Conservation (phyloP, 2,888 invertebrate species). For the Marasmarcha lunaedactyla region DNA sequence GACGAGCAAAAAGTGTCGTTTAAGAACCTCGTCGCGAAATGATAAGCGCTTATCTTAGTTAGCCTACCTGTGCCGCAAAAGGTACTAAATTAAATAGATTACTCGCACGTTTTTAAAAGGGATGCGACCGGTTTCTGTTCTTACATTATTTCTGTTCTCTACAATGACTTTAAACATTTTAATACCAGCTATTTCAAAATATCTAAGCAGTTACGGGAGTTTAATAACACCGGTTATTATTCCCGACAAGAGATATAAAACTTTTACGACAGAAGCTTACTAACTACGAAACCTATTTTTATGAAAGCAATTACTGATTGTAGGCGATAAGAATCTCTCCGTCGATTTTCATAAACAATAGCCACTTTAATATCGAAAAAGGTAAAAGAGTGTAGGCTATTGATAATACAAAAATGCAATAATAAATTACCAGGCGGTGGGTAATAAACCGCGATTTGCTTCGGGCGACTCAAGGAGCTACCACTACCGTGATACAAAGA, state of each 20-base stretch:
- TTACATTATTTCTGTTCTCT: conserved; percentile 20
- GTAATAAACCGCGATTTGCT: conserved; percentile 68
- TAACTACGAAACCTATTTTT: conserved; percentile 1
- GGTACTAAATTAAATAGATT: conserved; percentile 39
- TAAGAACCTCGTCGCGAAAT: conserved; percentile 29
- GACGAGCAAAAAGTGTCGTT: conserved; percentile 27
- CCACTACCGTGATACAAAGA: conserved; percentile 49
- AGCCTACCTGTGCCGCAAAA: conserved; percentile 23
- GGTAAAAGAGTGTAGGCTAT: conserved; percentile 55
- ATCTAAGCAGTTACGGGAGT: conserved; percentile 7
- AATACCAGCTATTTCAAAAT: conserved; percentile 12
- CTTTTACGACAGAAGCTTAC: conserved; percentile 12
- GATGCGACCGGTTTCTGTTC: conserved; percentile 21
- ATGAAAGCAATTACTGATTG: conserved; percentile 28
- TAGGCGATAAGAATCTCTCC: conserved; percentile 49
- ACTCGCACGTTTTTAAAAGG: conserved; percentile 21
- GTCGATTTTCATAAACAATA: conserved; percentile 67
- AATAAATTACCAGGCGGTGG: conserved; percentile 64
- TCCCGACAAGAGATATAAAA: not conserved
- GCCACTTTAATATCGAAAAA: conserved; percentile 64
- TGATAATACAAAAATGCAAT: conserved; percentile 69
- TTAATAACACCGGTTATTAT: conserved; percentile 5
- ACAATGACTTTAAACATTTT: conserved; percentile 11
- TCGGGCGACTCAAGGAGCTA: conserved; percentile 59
- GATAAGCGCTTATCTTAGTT: conserved; percentile 37